Percentiles rank a stretch among this genome's conserved stretches.
Conservation (phyloP, 1,140 invertebrate genomes). For the Agrypnia vestita region DNA sequence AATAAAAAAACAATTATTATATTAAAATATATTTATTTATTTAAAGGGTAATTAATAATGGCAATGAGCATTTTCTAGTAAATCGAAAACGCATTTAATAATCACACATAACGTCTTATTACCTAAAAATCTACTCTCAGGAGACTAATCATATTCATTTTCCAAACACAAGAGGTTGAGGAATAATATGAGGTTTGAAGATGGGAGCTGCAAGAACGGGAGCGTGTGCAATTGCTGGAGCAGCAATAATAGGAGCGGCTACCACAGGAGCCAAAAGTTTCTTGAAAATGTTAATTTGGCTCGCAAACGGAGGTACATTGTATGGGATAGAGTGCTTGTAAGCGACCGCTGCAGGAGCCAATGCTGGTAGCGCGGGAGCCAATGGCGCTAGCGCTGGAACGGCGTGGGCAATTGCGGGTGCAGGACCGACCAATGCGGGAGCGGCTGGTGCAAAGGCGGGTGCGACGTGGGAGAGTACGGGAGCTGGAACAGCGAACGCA, state of each 20-base stretch:
- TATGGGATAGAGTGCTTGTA: conserved; percentile 66
- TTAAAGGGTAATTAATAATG: background rate
- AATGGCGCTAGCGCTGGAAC: conserved; percentile 13
- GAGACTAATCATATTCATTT: background rate
- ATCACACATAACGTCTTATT: background rate
- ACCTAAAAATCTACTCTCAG: background rate
- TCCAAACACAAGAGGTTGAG: conserved; percentile 19
- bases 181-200: background rate
- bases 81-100: conserved; percentile 10
- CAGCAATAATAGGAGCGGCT: conserved; percentile 53
- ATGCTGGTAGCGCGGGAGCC: conserved; percentile 32
- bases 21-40: background rate
- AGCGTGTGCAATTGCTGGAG: conserved; percentile 38
- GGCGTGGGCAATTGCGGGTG: background rate
- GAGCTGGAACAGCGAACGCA: conserved; percentile 1
- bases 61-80: conserved; percentile 25
- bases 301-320: conserved; percentile 65
- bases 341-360: conserved; percentile 60
- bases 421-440: background rate
- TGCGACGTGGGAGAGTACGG: background rate
- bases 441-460: conserved; percentile 6
- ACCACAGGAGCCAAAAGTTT: conserved; percentile 49
- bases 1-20: conserved; percentile 1
- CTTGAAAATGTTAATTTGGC: conserved; percentile 64
- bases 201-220: conserved; percentile 23